Evolutionary conservation across 2,888 invertebrate species (phyloP).

Genomic region (Calephelis perditalis): DNA sequence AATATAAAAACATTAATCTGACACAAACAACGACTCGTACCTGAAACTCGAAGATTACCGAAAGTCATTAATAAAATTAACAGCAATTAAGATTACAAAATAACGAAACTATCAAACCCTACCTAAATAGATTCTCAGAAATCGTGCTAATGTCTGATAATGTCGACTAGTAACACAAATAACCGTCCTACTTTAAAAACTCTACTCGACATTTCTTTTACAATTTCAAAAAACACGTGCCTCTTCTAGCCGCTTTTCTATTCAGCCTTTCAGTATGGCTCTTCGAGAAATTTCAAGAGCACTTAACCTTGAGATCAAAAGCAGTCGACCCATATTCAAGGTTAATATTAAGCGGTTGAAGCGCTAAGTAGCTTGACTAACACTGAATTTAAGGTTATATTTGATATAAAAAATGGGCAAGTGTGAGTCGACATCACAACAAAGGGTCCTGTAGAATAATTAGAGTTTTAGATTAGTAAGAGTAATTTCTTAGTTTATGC

Average conservation of each 20-base stretch:
- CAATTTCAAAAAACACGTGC: slow-evolving; percentile 3
- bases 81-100: no score
- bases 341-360: neutral
- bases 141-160: neutral
- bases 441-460: no score
- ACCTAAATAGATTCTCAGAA: no score
- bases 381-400: neutral
- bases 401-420: no score
- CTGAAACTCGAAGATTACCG: no score
- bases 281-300: slow-evolving; percentile 13
- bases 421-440: no score
- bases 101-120: no score
- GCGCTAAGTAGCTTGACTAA: neutral
- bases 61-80: no score
- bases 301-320: slow-evolving; percentile 17
- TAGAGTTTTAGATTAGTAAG: no score
- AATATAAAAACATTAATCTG: no score
- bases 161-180: neutral
- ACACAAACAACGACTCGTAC: no score
- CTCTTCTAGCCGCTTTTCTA: slow-evolving; percentile 5
- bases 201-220: slow-evolving; percentile 2
- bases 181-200: neutral
- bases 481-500: no score
- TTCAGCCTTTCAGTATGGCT: slow-evolving; percentile 8
- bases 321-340: slow-evolving; percentile 15